phyloP scores from a whole-genome alignment of 2,888 invertebrate species.

The Idaea aversata region DNA sequence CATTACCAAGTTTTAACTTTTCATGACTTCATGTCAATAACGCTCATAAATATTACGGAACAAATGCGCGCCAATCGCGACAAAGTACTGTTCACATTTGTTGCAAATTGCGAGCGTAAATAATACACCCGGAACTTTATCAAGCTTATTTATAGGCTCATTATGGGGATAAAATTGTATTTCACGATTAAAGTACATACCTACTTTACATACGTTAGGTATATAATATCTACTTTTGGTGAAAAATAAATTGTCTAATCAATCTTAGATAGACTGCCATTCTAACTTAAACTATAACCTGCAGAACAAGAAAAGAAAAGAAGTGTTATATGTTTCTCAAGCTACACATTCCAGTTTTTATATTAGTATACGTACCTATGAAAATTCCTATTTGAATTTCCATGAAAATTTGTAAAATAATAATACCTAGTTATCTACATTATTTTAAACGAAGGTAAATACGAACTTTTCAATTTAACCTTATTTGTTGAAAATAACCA shows the following conservation, averaged over 20 bases:
- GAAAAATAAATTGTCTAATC: neutral
- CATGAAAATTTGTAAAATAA: too few relatives aligned
- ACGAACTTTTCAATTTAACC: neutral
- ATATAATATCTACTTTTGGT: neutral
- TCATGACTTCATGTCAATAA: constrained; percentile 45
- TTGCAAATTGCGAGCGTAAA: constrained; percentile 59
- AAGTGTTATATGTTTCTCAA: too few relatives aligned
- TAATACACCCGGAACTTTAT: constrained; percentile 65
- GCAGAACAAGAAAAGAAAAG: too few relatives aligned
- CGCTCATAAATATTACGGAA: constrained; percentile 63
- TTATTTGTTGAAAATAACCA: neutral
- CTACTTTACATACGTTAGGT: too few relatives aligned
- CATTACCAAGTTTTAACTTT: constrained; percentile 16
- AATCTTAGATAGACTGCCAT: too few relatives aligned
- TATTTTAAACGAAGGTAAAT: neutral
- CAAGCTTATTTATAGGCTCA: constrained; percentile 72
- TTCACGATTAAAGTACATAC: constrained; percentile 24
- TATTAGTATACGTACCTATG: too few relatives aligned
- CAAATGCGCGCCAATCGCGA: constrained; percentile 71
- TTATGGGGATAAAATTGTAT: constrained; percentile 49
- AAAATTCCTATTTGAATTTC: too few relatives aligned
- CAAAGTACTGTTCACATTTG: constrained; percentile 63
- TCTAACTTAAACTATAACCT: too few relatives aligned
- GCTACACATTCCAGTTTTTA: too few relatives aligned
- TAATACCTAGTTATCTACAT: too few relatives aligned